Evolutionary conservation across 2,888 invertebrate species (phyloP).

Genomic region (Blomia tropicalis): DNA sequence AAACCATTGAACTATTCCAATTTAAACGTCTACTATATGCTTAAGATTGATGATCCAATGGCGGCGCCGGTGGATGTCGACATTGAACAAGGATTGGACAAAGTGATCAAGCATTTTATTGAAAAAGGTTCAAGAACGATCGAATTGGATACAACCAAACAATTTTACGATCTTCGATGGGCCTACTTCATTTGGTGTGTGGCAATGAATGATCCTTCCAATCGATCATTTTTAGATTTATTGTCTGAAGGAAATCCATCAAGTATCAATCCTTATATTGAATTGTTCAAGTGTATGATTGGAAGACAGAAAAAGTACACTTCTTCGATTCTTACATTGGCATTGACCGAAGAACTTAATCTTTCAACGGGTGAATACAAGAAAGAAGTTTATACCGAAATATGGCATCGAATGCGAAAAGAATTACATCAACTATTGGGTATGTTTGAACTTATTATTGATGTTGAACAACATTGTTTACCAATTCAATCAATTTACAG

Average conservation of each 20-base stretch:
- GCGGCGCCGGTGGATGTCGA: slow-evolving; percentile 9
- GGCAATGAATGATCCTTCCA: neutral
- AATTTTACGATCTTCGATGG: slow-evolving; percentile 1
- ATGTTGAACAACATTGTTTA: no score
- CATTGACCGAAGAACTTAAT: neutral
- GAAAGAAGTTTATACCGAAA: neutral
- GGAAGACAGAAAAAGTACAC: neutral
- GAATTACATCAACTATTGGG: slow-evolving; percentile 17
- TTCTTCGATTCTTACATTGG: neutral
- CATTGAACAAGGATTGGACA: slow-evolving; percentile 11
- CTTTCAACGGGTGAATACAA: neutral
- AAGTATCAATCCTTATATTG: slow-evolving; percentile 7
- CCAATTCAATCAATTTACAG: neutral
- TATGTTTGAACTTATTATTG: no score
- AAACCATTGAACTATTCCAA: slow-evolving; percentile 20
- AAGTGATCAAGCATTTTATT: slow-evolving; percentile 3
- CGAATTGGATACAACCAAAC: neutral
- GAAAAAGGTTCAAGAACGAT: neutral
- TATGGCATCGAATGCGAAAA: neutral
- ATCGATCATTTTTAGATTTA: neutral
- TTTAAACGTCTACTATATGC: slow-evolving; percentile 29
- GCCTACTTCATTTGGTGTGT: neutral
- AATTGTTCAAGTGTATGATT: slow-evolving; percentile 9
- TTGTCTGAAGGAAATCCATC: neutral
- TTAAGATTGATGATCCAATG: slow-evolving; percentile 37